These are phyloP conservation scores for Symphodus melops DNA, from an alignment of 2,113 vertebrate species.

Conservation along the genomic window DNA sequence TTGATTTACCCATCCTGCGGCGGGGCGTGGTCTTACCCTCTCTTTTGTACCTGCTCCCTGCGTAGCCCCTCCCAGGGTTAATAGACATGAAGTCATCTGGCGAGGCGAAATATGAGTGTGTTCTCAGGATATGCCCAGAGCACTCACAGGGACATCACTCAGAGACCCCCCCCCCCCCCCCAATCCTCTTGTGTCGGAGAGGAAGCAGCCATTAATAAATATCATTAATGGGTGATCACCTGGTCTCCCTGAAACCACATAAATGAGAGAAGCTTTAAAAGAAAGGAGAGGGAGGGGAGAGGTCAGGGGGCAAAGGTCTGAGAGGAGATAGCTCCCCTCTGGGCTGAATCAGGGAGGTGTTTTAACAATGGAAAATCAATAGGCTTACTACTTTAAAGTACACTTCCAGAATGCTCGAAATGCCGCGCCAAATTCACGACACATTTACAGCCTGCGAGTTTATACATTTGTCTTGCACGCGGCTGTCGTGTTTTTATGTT, in stretches of 20 bases:
- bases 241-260: slow-evolving; percentile 71
- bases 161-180: too few species aligned
- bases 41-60: slow-evolving; percentile 73
- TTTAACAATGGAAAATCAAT: slow-evolving; percentile 77
- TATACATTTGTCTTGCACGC: slow-evolving; percentile 34
- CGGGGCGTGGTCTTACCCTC: slow-evolving; percentile 71
- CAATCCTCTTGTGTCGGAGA: slow-evolving; percentile 64
- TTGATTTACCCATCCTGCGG: slow-evolving; percentile 82
- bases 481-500: slow-evolving; percentile 23
- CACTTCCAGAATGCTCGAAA: slow-evolving; percentile 53
- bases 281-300: slow-evolving; percentile 61
- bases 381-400: slow-evolving; percentile 34
- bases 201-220: slow-evolving; percentile 80
- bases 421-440: slow-evolving; percentile 29
- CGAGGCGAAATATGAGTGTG: slow-evolving; percentile 71
- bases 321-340: slow-evolving; percentile 60
- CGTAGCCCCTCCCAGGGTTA: slow-evolving; percentile 77
- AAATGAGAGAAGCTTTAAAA: slow-evolving; percentile 66
- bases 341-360: slow-evolving; percentile 57
- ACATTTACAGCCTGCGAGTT: slow-evolving; percentile 27
- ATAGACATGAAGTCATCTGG: slow-evolving; percentile 86
- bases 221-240: slow-evolving; percentile 81
- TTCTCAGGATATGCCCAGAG: slow-evolving; percentile 77
- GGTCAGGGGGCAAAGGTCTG: slow-evolving; percentile 72
- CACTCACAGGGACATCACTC: slow-evolving; percentile 80